Base-by-base conservation (phyloP, 2,888 invertebrate species). In the Troilus luridus region DNA sequence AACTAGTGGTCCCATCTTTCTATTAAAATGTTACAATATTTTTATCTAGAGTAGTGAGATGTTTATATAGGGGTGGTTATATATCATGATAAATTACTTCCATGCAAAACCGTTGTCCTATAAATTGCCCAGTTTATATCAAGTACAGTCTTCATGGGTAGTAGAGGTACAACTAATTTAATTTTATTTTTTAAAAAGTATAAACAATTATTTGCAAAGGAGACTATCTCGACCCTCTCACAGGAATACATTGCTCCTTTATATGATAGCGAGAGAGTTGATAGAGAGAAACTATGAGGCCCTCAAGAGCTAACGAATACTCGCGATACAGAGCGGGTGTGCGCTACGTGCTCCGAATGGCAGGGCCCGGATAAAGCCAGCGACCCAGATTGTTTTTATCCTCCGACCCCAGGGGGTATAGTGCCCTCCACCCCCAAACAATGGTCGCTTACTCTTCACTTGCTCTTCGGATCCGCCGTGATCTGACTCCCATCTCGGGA, bases 311-410 rank as follows among this genome's bases (percentile, higher is more conserved):
- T 54, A 54, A 85, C 56, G 85, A 58, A 58, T 58, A 85, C 85
- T 12, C n/a, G 85, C n/a, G 14, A 85, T 85, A 56, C n/a, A 56
- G 85, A 56, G 85, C 54, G 21, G 85, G 85, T 56, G 85, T n/a
- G 54, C 12, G 6, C 11, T 11, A 58, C 56, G 85, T 85, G 85
- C 85, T 9, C 56, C n/a, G 85, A 58, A 85, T 85, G 85, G 85
- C n/a, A n/a, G 85, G n/a, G n/a, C 56, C n/a, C n/a, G 85, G 85
- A 85, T 85, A 85, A 85, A 85, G 56, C 85, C n/a, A 58, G 56
- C 85, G 85, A 85, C 85, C 85, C 85, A 85, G 85, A 85, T 85
- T 85, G 85, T 85, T 85, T 85, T 85, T 56, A 85, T 58, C 72
- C 72, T 17, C 72, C 8, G 12, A 1, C 41, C 72, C 85, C 85